These are phyloP conservation scores for Odontophorus gujanensis DNA, from an alignment of 2,113 vertebrate species.

Conservation along the genomic window DNA sequence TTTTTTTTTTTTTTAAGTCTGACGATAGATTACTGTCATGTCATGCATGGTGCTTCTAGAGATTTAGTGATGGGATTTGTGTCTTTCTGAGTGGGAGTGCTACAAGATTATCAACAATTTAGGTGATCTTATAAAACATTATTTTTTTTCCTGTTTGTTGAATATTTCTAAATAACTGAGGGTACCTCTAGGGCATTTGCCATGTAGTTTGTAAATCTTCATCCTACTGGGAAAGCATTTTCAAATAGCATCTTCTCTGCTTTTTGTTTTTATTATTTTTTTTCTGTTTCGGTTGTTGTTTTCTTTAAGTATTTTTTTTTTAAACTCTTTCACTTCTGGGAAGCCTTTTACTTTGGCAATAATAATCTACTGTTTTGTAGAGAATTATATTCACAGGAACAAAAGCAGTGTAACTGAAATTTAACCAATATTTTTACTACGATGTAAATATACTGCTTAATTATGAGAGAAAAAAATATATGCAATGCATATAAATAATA, in stretches of 20 bases:
- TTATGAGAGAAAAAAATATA: not conserved
- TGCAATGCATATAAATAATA: no score
- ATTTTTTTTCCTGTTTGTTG: not conserved
- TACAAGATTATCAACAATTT: not conserved
- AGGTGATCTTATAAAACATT: not conserved
- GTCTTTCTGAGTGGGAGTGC: not conserved
- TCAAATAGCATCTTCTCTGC: not conserved
- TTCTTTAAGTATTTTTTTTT: not conserved
- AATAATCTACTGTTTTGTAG: not conserved
- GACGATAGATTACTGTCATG: slow-evolving; percentile 17
- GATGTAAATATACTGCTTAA: not conserved
- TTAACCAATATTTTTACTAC: not conserved
- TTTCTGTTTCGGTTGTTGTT: not conserved
- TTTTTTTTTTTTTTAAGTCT: slow-evolving; percentile 20
- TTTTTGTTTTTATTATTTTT: not conserved
- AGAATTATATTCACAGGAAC: not conserved
- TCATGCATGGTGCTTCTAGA: not conserved
- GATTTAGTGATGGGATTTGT: slow-evolving; percentile 1
- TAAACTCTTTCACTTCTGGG: not conserved
- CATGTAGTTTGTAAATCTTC: not conserved
- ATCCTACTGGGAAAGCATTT: not conserved
- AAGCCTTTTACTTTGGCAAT: not conserved
- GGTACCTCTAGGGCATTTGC: not conserved
- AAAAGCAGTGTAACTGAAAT: not conserved
- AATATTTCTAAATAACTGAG: not conserved